Conservation (phyloP, 1,140 invertebrate species). For the Tyrophagus putrescentiae region DNA sequence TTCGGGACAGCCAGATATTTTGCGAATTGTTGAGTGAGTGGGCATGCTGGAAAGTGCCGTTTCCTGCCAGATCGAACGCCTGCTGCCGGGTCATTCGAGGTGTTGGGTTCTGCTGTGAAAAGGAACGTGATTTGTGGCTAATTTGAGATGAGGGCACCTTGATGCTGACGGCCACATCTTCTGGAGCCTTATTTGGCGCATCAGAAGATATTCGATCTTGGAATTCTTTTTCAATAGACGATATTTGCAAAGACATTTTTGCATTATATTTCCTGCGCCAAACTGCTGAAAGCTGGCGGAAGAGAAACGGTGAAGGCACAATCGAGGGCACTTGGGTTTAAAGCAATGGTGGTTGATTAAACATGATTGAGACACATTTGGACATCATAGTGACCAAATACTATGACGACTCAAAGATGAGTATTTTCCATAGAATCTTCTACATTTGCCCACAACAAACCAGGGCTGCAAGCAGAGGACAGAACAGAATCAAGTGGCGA, state of each 20-base stretch:
- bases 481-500: too few relatives aligned
- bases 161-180: slow-evolving; percentile 8
- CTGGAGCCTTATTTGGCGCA: background rate
- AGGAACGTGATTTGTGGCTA: slow-evolving; percentile 6
- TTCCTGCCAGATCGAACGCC: slow-evolving; percentile 17
- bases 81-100: slow-evolving; percentile 15
- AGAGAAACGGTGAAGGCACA: too few relatives aligned
- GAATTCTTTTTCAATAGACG: slow-evolving; percentile 8
- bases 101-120: slow-evolving; percentile 12
- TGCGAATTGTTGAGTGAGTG: background rate
- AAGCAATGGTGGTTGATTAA: too few relatives aligned
- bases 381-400: too few relatives aligned
- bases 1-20: slow-evolving; percentile 23
- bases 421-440: too few relatives aligned
- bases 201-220: slow-evolving; percentile 8
- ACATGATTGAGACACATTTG: too few relatives aligned
- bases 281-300: too few relatives aligned
- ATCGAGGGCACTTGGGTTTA: background rate
- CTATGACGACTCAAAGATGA: too few relatives aligned
- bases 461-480: too few relatives aligned
- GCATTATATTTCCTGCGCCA: too few relatives aligned
- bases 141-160: slow-evolving; percentile 4
- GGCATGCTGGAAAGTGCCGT: background rate
- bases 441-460: too few relatives aligned
- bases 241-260: slow-evolving; percentile 16